phyloP scores from a whole-genome alignment of 2,113 vertebrate species.

The Rana temporaria region DNA sequence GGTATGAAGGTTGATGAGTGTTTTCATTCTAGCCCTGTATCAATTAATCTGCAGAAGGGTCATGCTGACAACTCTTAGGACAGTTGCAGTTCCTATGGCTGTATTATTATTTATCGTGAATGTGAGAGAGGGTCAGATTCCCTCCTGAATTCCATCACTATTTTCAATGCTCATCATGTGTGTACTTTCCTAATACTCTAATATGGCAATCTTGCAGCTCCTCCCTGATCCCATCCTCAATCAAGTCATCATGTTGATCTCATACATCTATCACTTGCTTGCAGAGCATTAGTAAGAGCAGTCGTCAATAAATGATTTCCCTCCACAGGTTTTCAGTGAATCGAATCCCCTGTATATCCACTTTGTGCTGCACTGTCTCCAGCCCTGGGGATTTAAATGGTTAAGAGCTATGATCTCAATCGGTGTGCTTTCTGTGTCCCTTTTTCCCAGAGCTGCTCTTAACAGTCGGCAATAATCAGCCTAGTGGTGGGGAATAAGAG shows the following conservation, averaged over 20 bases:
- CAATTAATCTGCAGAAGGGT: conserved; percentile 57
- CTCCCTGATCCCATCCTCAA: background rate
- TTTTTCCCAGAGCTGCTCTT: conserved; percentile 54
- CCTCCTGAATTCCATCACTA: conserved; percentile 1
- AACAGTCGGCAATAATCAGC: conserved; percentile 54
- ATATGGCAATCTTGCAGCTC: conserved; percentile 1
- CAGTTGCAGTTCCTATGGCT: conserved; percentile 12
- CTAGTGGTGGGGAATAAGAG: conserved; percentile 60
- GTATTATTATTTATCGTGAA: conserved; percentile 28
- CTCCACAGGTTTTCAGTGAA: conserved; percentile 30
- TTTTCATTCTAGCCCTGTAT: conserved; percentile 49
- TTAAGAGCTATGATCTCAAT: conserved; percentile 50
- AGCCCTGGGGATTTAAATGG: conserved; percentile 43
- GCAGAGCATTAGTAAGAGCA: background rate
- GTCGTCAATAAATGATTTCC: conserved; percentile 36
- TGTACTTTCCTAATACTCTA: background rate
- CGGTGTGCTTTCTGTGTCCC: conserved; percentile 42
- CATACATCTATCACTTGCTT: background rate
- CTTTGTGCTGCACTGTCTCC: conserved; percentile 36
- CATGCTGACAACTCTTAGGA: conserved; percentile 60
- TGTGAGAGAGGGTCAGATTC: background rate
- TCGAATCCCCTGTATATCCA: conserved; percentile 26
- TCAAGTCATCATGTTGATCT: background rate
- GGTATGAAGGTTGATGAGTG: conserved; percentile 39
- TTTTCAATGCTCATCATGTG: background rate